Evolutionary conservation across 1,140 invertebrate genomes (phyloP).

Genomic region (Pachyrhynchus sulphureomaculatus): DNA sequence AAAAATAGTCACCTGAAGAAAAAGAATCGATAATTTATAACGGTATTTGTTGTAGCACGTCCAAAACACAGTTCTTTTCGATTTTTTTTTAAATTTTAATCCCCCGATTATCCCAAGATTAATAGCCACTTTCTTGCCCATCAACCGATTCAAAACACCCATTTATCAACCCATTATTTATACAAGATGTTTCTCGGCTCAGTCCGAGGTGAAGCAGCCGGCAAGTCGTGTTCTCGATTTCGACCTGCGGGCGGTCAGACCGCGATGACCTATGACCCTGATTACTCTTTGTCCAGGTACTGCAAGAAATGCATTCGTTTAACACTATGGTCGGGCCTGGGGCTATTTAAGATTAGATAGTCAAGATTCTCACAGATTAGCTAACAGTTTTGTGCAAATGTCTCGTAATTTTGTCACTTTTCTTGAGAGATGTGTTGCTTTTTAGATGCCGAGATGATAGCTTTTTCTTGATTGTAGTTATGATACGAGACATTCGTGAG

Average conservation of each 20-base stretch:
- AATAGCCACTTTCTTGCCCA: conserved; percentile 12
- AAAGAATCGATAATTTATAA: no score
- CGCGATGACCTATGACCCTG: conserved; percentile 18
- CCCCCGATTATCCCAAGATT: conserved; percentile 6
- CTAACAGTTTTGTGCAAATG: no score
- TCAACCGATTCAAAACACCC: conserved; percentile 16
- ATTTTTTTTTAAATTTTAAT: no score
- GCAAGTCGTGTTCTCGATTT: conserved; percentile 22
- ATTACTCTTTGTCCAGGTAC: conserved; percentile 23
- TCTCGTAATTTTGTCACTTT: no score
- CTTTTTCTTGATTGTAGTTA: no score
- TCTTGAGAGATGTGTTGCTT: no score
- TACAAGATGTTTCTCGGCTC: conserved; percentile 24
- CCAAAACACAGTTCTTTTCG: no score
- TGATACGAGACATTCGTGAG: no score
- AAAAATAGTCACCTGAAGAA: no score
- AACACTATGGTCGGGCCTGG: conserved; percentile 7
- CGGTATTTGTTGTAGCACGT: no score
- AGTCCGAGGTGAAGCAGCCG: conserved; percentile 10
- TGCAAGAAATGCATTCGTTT: conserved; percentile 27
- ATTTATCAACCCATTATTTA: conserved; percentile 29
- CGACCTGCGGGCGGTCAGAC: conserved; percentile 21
- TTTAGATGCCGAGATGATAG: no score
- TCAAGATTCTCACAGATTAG: conserved; percentile 25
- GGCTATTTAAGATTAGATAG: conserved; percentile 14